phyloP scores from a whole-genome alignment of 2,888 invertebrate genomes.

The Tortricodes alternella region DNA sequence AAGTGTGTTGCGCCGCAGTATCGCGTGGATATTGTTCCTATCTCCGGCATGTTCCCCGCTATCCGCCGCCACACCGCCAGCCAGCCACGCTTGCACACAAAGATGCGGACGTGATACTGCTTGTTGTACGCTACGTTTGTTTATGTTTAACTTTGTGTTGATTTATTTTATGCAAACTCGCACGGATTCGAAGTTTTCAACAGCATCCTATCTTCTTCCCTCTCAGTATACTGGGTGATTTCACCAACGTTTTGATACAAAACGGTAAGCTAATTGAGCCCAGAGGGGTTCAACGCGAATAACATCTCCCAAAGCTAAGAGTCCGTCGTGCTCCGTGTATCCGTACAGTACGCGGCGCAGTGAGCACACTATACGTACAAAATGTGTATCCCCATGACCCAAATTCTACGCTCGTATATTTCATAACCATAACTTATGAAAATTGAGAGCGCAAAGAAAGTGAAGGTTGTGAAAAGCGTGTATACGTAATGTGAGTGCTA shows the following conservation, averaged over 20 bases:
- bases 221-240: too few species aligned
- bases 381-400: too few species aligned
- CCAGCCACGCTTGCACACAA: neutral
- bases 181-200: neutral
- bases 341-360: too few species aligned
- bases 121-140: constrained; percentile 5
- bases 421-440: neutral
- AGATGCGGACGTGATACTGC: constrained; percentile 16
- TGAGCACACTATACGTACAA: too few species aligned
- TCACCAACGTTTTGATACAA: too few species aligned
- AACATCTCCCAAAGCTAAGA: neutral
- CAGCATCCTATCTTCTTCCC: too few species aligned
- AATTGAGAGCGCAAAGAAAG: constrained; percentile 1
- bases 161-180: too few species aligned
- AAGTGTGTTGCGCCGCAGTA: neutral
- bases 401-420: too few species aligned
- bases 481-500: neutral
- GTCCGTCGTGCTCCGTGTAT: too few species aligned
- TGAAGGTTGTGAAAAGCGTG: neutral
- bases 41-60: constrained; percentile 16
- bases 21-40: constrained; percentile 19
- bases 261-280: too few species aligned
- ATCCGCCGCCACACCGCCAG: constrained; percentile 6
- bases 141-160: neutral
- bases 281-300: neutral